Conservation (phyloP, 2,113 vertebrate genomes). For the Turnix velox region DNA sequence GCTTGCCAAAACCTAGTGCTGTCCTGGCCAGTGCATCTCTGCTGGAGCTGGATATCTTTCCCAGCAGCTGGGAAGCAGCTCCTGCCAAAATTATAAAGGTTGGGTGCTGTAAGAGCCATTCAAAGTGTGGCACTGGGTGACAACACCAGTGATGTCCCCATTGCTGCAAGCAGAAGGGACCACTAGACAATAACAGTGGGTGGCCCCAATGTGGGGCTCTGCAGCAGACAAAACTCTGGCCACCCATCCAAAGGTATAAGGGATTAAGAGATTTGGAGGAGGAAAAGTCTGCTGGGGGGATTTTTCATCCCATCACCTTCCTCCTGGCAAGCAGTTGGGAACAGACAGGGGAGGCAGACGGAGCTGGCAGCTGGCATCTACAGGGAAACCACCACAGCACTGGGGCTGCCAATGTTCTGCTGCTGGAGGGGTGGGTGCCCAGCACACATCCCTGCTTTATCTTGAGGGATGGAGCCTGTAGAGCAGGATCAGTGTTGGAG, state of each 20-base stretch:
- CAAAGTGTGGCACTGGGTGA: neutral
- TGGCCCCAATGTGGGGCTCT: neutral
- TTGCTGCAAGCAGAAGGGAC: neutral
- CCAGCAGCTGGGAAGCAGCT: neutral
- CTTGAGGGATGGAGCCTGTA: neutral
- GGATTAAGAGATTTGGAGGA: neutral
- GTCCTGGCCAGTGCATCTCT: fast-evolving
- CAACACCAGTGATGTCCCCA: neutral
- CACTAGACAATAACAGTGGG: fast-evolving
- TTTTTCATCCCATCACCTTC: neutral
- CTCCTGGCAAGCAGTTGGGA: neutral
- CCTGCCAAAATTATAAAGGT: neutral
- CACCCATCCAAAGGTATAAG: neutral
- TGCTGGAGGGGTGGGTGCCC: neutral
- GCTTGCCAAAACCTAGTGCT: neutral
- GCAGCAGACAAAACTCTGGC: neutral
- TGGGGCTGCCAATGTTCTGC: neutral
- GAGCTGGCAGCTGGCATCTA: neutral
- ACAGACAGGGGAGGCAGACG: slow-evolving; percentile 1
- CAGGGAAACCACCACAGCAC: neutral
- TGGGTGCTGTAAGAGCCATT: neutral
- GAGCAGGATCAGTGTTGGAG: neutral
- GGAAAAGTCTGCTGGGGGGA: neutral
- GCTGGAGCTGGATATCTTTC: neutral
- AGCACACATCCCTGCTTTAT: neutral